Percentiles rank a stretch among this genome's conserved stretches.
Evolutionary conservation across 2,113 vertebrate species (phyloP).

Genomic region (Motacilla alba): DNA sequence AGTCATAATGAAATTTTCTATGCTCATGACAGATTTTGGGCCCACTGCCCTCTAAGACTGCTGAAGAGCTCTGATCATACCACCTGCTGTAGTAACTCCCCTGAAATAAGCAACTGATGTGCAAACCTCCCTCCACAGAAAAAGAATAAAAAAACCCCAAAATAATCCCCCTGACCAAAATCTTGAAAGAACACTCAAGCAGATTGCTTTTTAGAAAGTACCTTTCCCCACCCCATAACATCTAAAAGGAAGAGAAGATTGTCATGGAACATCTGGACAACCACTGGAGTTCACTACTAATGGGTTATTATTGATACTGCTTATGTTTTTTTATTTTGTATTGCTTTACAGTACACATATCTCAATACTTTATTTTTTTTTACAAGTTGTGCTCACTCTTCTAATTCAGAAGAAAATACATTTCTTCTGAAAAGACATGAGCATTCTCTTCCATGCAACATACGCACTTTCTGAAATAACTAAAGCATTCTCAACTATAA

Average conservation of each 20-base stretch:
- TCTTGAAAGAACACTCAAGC: not conserved
- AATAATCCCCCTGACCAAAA: not conserved
- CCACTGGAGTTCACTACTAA: not conserved
- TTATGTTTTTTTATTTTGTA: not conserved
- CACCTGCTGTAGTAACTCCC: not conserved
- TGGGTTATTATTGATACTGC: not conserved
- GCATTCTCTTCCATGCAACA: not conserved
- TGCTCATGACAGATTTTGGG: not conserved
- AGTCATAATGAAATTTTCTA: not conserved
- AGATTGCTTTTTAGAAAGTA: not conserved
- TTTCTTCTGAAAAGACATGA: not conserved
- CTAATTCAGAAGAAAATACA: not conserved
- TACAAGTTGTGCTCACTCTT: not conserved
- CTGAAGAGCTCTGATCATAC: not conserved
- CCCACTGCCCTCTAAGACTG: not conserved
- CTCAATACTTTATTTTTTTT: not conserved
- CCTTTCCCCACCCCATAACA: fast-evolving
- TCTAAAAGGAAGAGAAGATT: not conserved
- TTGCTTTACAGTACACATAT: not conserved
- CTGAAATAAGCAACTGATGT: not conserved
- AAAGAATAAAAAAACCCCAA: fast-evolving
- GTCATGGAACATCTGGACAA: not conserved
- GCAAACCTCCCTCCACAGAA: not conserved
- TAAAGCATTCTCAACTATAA: not conserved
- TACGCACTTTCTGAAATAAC: fast-evolving